A percentile compares a stretch with the other conserved stretches of the same genome.
These are phyloP conservation scores for Neomorphus geoffroyi DNA, from an alignment of 2,797 vertebrate genomes.

Conservation along the genomic window DNA sequence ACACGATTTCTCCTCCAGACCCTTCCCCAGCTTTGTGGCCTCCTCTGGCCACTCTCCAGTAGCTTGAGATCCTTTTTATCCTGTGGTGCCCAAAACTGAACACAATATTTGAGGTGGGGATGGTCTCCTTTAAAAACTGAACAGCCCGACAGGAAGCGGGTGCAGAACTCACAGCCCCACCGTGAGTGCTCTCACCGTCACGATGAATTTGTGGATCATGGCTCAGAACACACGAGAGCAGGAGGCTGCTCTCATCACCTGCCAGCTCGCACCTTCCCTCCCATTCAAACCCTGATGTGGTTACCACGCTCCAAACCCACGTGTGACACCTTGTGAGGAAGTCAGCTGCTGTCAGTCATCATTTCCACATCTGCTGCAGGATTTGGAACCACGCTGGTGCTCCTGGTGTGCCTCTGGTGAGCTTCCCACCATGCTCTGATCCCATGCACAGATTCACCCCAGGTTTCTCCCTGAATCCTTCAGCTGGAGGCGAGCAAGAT, in stretches of 20 bases:
- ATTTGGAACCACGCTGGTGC: not conserved
- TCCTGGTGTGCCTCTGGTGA: not conserved
- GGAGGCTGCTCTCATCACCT: not conserved
- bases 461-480: not conserved
- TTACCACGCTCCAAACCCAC: fast-evolving
- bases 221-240: fast-evolving
- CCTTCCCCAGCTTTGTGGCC: too few relatives aligned
- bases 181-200: not conserved
- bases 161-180: not conserved
- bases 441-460: not conserved
- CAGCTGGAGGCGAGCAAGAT: fast-evolving
- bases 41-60: too few relatives aligned
- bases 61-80: too few relatives aligned
- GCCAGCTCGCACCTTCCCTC: not conserved
- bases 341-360: fast-evolving
- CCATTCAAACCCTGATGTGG: fast-evolving
- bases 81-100: too few relatives aligned
- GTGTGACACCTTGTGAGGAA: fast-evolving
- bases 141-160: not conserved
- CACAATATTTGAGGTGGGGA: not conserved
- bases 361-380: not conserved
- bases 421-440: not conserved
- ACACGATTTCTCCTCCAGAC: too few relatives aligned
- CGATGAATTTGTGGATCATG: not conserved
- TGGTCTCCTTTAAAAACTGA: not conserved